Conservation (phyloP, 2,888 invertebrate genomes). For the Perizoma flavofasciatum region DNA sequence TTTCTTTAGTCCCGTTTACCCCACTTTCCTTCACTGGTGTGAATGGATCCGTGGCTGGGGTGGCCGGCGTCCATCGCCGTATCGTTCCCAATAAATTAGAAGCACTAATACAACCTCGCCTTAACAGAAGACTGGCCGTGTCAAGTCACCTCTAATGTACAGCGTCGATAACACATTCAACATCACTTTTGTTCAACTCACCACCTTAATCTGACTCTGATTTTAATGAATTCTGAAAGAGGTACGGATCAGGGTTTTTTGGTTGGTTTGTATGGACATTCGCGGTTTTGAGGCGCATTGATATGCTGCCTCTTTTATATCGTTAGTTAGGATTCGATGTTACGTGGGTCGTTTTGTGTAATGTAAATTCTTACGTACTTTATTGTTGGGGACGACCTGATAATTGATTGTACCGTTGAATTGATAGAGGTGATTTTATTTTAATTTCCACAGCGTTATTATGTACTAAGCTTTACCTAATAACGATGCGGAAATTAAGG, state of each 20-base stretch:
- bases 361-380: slow-evolving; percentile 71
- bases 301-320: slow-evolving; percentile 70
- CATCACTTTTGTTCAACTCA: slow-evolving; percentile 65
- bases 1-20: slow-evolving; percentile 37
- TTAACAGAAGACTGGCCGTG: slow-evolving; percentile 80
- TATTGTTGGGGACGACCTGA: slow-evolving; percentile 65
- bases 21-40: slow-evolving; percentile 62
- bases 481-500: too few relatives aligned
- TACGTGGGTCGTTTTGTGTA: slow-evolving; percentile 61
- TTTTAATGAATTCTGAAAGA: slow-evolving; percentile 6
- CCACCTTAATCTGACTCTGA: slow-evolving; percentile 52
- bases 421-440: slow-evolving; percentile 35
- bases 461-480: too few relatives aligned
- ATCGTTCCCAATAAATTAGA: slow-evolving; percentile 82
- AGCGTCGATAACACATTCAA: slow-evolving; percentile 78
- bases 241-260: slow-evolving; percentile 25
- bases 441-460: slow-evolving; percentile 47
- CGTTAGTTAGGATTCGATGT: slow-evolving; percentile 71
- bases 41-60: slow-evolving; percentile 78
- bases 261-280: slow-evolving; percentile 44
- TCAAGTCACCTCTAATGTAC: slow-evolving; percentile 81
- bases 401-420: slow-evolving; percentile 63
- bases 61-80: slow-evolving; percentile 81
- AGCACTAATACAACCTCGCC: slow-evolving; percentile 80
- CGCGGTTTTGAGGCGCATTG: slow-evolving; percentile 63